Percentiles rank a stretch among this genome's conserved stretches.
Evolutionary conservation across 2,797 vertebrate genomes (phyloP).

Genomic region (Rhinella marina): DNA sequence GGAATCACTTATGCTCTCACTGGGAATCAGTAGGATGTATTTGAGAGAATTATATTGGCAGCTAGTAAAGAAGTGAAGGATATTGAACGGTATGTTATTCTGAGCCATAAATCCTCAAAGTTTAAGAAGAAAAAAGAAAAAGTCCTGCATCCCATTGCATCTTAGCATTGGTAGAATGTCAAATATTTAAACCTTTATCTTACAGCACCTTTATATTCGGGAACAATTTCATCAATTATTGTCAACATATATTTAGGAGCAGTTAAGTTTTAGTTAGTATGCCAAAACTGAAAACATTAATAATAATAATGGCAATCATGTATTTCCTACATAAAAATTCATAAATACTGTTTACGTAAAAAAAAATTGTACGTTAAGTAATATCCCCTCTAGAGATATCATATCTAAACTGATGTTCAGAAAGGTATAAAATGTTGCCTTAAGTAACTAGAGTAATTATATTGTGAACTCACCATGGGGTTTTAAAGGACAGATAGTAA

Average conservation of each 20-base stretch:
- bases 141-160: background rate
- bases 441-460: too few species aligned
- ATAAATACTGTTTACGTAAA: too few species aligned
- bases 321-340: too few species aligned
- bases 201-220: background rate
- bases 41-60: conserved; percentile 41
- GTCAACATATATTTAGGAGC: background rate
- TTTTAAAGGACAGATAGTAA: too few species aligned
- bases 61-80: conserved; percentile 29
- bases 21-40: conserved; percentile 42
- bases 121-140: background rate
- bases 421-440: too few species aligned
- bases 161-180: background rate
- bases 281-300: background rate
- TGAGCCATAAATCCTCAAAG: conserved; percentile 34
- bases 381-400: too few species aligned
- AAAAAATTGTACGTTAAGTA: too few species aligned
- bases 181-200: background rate
- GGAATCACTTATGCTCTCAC: conserved; percentile 34
- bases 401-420: too few species aligned
- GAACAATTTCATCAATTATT: background rate
- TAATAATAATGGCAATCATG: background rate
- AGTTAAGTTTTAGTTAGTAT: background rate
- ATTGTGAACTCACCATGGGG: too few species aligned
- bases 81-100: conserved; percentile 14